Percentiles rank a stretch among this genome's conserved stretches.
phyloP scores from a whole-genome alignment of 2,113 vertebrate species.

The Spea bombifrons region DNA sequence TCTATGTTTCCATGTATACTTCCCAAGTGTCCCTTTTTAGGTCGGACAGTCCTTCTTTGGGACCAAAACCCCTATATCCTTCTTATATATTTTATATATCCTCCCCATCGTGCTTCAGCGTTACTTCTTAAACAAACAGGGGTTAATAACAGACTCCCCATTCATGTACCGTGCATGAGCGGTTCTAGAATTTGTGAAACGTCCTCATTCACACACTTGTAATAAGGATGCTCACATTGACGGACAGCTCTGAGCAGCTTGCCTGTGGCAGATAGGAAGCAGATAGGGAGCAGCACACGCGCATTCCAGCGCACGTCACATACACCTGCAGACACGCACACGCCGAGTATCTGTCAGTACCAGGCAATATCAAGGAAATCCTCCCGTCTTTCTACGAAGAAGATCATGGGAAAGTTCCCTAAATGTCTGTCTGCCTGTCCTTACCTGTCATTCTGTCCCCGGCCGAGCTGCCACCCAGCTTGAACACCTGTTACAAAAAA shows the following conservation, averaged over 20 bases:
- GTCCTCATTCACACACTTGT: too few species aligned
- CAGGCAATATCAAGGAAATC: slow-evolving; percentile 47
- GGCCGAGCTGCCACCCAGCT: slow-evolving; percentile 25
- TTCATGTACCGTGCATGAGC: too few species aligned
- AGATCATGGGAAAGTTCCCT: slow-evolving; percentile 40
- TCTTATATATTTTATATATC: too few species aligned
- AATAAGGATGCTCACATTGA: neutral
- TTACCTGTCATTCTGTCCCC: slow-evolving; percentile 36
- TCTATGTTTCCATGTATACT: too few species aligned
- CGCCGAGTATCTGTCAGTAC: slow-evolving; percentile 36
- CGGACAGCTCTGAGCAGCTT: neutral
- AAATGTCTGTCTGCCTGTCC: slow-evolving; percentile 31
- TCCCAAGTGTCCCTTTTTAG: too few species aligned
- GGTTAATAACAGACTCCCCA: too few species aligned
- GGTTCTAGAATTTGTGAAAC: too few species aligned
- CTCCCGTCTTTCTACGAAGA: slow-evolving; percentile 40
- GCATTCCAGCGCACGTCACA: slow-evolving; percentile 2
- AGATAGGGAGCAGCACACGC: slow-evolving; percentile 2
- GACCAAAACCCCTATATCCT: too few species aligned
- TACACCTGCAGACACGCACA: slow-evolving; percentile 32
- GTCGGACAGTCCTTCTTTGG: too few species aligned
- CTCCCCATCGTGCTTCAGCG: too few species aligned
- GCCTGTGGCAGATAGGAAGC: slow-evolving; percentile 13
- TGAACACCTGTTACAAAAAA: slow-evolving; percentile 27
- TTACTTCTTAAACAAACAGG: too few species aligned